Base-by-base conservation (phyloP, 2,113 vertebrate genomes). In the Meriones unguiculatus region DNA sequence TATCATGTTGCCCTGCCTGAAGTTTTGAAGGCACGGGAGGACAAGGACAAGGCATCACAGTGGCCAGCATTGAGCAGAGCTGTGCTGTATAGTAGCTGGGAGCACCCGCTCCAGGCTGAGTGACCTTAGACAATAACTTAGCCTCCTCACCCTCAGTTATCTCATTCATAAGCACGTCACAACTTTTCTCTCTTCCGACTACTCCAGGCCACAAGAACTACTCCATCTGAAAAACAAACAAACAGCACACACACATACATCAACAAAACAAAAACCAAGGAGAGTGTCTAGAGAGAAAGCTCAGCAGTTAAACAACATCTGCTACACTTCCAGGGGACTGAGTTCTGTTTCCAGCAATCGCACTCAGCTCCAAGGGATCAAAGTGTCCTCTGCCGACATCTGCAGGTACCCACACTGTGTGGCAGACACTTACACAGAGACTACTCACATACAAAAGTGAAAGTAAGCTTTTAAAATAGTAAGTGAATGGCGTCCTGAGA, bases 131-230 rank as follows among this genome's bases (percentile, higher is more conserved):
- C 50, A 67, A 35, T 3, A 70, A 77, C 4, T 22, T 25, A 35
- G 54, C 5, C 11, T 17, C 14, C 64, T 18, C 7, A 30, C 10
- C 18, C 35, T 81, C 72, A 17, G 18, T 15, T 0, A 4, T 25
- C 28, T 4, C 35, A 17, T 5, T 62, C 25, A 2, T 57, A 38
- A n/a, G 2, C 4, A 30, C 2, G 28, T 46, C 6, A 72, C 35
- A n/a, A 18, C 70, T n/a, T n/a, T n/a, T n/a, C 7, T 7, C 18
- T 78, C 52, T 17, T 54, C 0, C 0, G 12, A 18, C 64, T 14
- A 7, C 1, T 35, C 11, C 10, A 87, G 32, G 52, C 4, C 18
- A 81, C 46, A 35, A 59, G 35, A 81, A 5, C 10, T n/a, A 59
- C 54, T 81, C 78, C 41, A 18, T 75, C 72, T 41, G 17, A 38